Conservation (phyloP, 2,888 invertebrate species). For the Tenthredo scrophulariae region DNA sequence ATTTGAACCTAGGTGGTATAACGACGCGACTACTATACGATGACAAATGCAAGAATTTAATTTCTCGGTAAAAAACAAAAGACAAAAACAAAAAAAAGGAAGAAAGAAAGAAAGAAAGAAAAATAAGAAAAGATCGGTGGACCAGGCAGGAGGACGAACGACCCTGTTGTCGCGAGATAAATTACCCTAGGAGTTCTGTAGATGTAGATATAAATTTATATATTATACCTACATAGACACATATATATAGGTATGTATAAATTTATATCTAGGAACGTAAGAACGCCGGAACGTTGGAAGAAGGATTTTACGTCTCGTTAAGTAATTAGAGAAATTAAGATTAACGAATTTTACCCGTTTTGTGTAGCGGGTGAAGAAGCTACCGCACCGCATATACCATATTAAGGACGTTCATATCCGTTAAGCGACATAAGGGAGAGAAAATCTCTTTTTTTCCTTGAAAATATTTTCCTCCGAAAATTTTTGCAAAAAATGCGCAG, state of each 20-base stretch:
- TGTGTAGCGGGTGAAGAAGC: not conserved
- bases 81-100: not conserved
- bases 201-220: slow-evolving; percentile 24
- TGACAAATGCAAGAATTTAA: slow-evolving; percentile 47
- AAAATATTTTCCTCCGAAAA: too few relatives aligned
- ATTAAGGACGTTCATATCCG: slow-evolving; percentile 3
- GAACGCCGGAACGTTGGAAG: slow-evolving; percentile 28
- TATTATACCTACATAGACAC: not conserved
- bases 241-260: not conserved
- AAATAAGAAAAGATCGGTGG: not conserved
- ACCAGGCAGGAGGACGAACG: not conserved
- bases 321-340: slow-evolving; percentile 47
- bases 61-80: not conserved
- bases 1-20: slow-evolving; percentile 36
- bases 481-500: too few relatives aligned
- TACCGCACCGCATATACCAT: not conserved
- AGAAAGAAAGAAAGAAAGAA: not conserved
- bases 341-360: slow-evolving; percentile 17
- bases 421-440: not conserved
- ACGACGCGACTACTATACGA: slow-evolving; percentile 37
- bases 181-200: not conserved
- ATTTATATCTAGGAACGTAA: not conserved
- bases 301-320: slow-evolving; percentile 41
- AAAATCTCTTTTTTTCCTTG: too few relatives aligned
- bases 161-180: slow-evolving; percentile 44